Evolutionary conservation across 2,797 vertebrate species (phyloP).

Genomic region (Chromis chromis): DNA sequence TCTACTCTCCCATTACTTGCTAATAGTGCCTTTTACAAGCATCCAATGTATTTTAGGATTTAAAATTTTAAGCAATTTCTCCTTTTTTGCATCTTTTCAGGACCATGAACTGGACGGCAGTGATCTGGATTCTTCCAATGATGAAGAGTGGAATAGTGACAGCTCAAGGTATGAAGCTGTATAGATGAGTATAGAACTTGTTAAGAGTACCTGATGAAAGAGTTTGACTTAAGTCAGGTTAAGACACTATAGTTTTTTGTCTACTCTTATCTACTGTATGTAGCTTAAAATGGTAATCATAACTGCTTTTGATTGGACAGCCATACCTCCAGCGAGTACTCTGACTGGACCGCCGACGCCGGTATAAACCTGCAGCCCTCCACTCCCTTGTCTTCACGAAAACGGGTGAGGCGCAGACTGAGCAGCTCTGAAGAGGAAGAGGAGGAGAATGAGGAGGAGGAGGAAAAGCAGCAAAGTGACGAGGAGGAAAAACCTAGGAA

Average conservation of each 20-base stretch:
- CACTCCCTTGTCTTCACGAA: slow-evolving; percentile 86
- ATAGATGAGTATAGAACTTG: background rate
- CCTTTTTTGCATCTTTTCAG: slow-evolving; percentile 54
- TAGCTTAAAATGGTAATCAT: slow-evolving; percentile 3
- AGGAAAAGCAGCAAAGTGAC: slow-evolving; percentile 83
- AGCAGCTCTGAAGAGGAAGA: slow-evolving; percentile 94
- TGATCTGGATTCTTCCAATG: slow-evolving; percentile 86
- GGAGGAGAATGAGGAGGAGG: slow-evolving; percentile 82
- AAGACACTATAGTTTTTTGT: too few relatives aligned
- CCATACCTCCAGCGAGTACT: slow-evolving; percentile 92
- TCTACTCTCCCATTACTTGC: background rate
- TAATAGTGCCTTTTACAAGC: slow-evolving; percentile 3
- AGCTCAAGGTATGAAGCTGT: slow-evolving; percentile 88
- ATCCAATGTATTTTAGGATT: background rate
- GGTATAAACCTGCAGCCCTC: slow-evolving; percentile 93
- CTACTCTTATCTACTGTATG: background rate
- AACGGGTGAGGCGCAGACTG: slow-evolving; percentile 81
- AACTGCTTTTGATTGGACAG: slow-evolving; percentile 71
- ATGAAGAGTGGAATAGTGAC: slow-evolving; percentile 95
- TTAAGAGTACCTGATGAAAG: background rate
- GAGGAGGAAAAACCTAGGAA: slow-evolving; percentile 82
- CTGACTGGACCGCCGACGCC: slow-evolving; percentile 95
- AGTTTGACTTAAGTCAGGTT: background rate
- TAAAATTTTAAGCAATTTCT: background rate
- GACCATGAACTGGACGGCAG: slow-evolving; percentile 84